These are phyloP conservation scores for Cyclargus thomasi DNA, from an alignment of 1,140 invertebrate genomes.

Conservation along the genomic window DNA sequence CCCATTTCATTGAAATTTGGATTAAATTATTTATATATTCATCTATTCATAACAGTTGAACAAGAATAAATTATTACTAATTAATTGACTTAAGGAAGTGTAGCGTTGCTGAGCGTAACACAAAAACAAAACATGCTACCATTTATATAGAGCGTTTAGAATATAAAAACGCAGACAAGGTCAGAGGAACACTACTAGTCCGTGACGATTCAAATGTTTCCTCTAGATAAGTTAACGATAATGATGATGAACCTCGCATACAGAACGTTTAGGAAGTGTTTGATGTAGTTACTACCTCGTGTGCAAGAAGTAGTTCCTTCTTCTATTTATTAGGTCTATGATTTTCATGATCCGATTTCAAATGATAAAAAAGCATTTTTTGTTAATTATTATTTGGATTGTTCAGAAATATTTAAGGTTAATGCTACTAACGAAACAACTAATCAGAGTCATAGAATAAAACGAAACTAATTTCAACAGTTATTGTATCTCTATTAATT, in stretches of 20 bases:
- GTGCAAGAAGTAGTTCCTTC: too few species aligned
- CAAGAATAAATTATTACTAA: conserved; percentile 4
- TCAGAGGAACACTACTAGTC: background rate
- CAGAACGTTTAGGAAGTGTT: background rate
- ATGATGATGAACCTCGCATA: background rate
- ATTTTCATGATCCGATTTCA: background rate
- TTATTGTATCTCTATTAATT: too few species aligned
- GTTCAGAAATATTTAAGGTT: too few species aligned
- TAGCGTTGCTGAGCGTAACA: background rate
- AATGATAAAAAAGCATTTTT: background rate
- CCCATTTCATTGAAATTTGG: background rate
- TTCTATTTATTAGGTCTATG: too few species aligned
- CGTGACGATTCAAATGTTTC: background rate
- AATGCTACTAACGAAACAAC: too few species aligned
- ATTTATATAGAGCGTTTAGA: conserved; percentile 8
- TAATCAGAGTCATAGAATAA: too few species aligned
- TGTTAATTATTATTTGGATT: background rate
- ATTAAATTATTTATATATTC: background rate
- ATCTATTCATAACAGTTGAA: background rate
- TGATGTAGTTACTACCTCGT: too few species aligned
- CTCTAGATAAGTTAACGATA: background rate
- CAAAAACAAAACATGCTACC: conserved; percentile 7
- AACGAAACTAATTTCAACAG: too few species aligned
- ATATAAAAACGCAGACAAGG: conserved; percentile 1
- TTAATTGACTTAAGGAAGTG: conserved; percentile 13